phyloP scores from a whole-genome alignment of 2,888 invertebrate species.

The Nematopogon swammerdamellus region DNA sequence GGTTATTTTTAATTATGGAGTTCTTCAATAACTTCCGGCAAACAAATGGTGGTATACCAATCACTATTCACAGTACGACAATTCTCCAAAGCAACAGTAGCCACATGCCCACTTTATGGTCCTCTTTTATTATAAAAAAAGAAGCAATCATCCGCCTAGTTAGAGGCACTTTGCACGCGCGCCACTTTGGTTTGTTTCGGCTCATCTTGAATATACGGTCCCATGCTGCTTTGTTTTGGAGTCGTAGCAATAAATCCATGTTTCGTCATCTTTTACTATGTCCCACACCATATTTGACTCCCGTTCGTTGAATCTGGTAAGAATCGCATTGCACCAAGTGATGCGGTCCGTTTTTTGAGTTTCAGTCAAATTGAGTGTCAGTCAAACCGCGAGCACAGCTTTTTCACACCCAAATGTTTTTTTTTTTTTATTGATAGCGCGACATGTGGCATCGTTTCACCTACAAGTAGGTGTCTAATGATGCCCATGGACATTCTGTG shows the following conservation, averaged over 20 bases:
- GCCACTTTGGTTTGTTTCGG: slow-evolving; percentile 1
- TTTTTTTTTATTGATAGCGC: no score
- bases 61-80: neutral
- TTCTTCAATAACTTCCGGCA: slow-evolving; percentile 1
- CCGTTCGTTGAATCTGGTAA: slow-evolving; percentile 20
- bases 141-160: neutral
- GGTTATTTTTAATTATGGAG: slow-evolving; percentile 3
- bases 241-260: slow-evolving; percentile 2
- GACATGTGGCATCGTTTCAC: no score
- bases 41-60: neutral
- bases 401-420: slow-evolving; percentile 4
- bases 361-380: slow-evolving; percentile 6
- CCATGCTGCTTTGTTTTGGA: neutral
- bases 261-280: slow-evolving; percentile 6
- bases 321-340: slow-evolving; percentile 17
- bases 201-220: neutral
- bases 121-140: slow-evolving; percentile 2
- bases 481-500: no score
- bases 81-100: slow-evolving; percentile 1
- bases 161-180: slow-evolving; percentile 2
- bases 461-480: no score
- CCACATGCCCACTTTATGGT: slow-evolving; percentile 1
- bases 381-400: slow-evolving; percentile 6
- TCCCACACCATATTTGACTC: slow-evolving; percentile 2
- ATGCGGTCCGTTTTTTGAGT: slow-evolving; percentile 14